Evolutionary conservation across 92 coral and sea anemone species (phyloP), one percentile per base, ranked within the genome.

Genomic region (Pocillopora meandrina): DNA sequence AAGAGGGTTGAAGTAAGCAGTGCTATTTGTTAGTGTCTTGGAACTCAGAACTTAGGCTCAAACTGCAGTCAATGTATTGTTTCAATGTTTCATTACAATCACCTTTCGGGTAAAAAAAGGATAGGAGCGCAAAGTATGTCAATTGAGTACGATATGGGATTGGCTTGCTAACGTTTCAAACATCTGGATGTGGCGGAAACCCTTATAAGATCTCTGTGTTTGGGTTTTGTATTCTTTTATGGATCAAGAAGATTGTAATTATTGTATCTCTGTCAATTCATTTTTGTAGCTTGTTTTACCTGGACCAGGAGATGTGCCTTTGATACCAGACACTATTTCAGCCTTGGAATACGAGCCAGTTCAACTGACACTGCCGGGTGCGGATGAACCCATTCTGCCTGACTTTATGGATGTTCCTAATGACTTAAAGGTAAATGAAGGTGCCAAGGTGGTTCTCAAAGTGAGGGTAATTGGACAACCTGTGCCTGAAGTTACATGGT

Each of bases 401-500:
- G 86, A 83, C 56, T 83, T 83, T 83, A 73, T 83, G 2, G 80
- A 83, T 5, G 86, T 83, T 55, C 92, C 96, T 0, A 90, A 92
- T 34, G 93, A 94, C 73, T 19, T 73, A 33, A 85, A 71, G 87
- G 94, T 94, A 55, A 69, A 84, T 14, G 93, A 94, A 82, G 98
- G 98, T 35, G 81, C 89, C 74, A 84, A 89, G 57, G 89, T 90
- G 17, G 92, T 88, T 57, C 87, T 96, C 18, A 94, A 89, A 63
- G 93, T 90, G 65, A 90, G 75, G 36, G 90, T 95, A 61, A 93
- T 95, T 12, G 96, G 95, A n/a, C 82, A 87, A 59, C 90, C 95
- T 8, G 35, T 70, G 1, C 93, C 98, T 18, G 96, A 92, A 33
- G 90, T 96, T 21, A 83, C 83, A 58, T 96, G 98, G 98, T 96